Evolutionary conservation across 64 coral and sea anemone species (phyloP).

Genomic region (Hydrozoanthus tunicans): DNA sequence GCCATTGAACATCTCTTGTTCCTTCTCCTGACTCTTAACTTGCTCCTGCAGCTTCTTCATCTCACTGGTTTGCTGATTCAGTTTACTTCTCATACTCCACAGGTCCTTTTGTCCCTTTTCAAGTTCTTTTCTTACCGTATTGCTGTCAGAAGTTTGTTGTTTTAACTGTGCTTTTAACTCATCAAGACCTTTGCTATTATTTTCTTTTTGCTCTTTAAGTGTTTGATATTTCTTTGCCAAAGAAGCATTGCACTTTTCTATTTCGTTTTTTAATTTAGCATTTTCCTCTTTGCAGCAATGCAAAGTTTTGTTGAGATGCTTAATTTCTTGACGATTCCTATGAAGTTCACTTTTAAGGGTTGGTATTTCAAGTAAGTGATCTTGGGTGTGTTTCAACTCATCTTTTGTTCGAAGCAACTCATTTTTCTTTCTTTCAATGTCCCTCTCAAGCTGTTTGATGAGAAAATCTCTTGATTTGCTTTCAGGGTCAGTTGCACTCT

Average conservation of each 20-base stretch:
- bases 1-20: background rate
- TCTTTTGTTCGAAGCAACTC: slow-evolving; percentile 54
- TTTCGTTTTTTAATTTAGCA: slow-evolving; percentile 65
- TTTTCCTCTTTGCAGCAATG: slow-evolving; percentile 65
- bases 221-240: slow-evolving; percentile 25
- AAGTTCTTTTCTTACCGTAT: slow-evolving; percentile 18
- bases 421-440: slow-evolving; percentile 72
- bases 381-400: slow-evolving; percentile 68
- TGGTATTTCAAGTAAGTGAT: slow-evolving; percentile 72
- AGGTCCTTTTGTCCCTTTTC: slow-evolving; percentile 35
- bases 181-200: background rate
- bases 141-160: slow-evolving; percentile 2
- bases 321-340: slow-evolving; percentile 67
- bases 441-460: slow-evolving; percentile 58
- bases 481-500: background rate
- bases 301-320: slow-evolving; percentile 47
- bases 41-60: slow-evolving; percentile 26
- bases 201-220: slow-evolving; percentile 47
- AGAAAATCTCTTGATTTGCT: slow-evolving; percentile 14
- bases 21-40: slow-evolving; percentile 16
- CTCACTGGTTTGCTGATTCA: slow-evolving; percentile 13
- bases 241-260: slow-evolving; percentile 26
- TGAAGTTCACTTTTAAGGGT: slow-evolving; percentile 72
- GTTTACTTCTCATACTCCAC: slow-evolving; percentile 26
- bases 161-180: slow-evolving; percentile 43